Percentiles rank a stretch among this genome's conserved stretches.
Evolutionary conservation across 2,797 vertebrate genomes (phyloP).

Genomic region (Echeneis naucrates): DNA sequence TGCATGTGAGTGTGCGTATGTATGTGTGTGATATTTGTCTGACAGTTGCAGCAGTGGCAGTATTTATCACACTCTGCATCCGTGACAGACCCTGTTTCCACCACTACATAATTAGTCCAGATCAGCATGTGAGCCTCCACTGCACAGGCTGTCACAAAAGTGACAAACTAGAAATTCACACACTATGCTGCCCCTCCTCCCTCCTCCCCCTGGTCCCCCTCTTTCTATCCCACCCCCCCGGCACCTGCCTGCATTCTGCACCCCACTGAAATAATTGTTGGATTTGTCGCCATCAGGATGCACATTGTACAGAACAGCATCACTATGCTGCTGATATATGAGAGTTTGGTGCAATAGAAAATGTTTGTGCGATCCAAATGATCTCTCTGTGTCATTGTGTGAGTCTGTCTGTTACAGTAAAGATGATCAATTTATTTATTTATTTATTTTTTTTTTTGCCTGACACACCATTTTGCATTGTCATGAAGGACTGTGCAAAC

Average conservation of each 20-base stretch:
- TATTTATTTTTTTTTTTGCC: conserved; percentile 39
- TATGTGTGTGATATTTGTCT: conserved; percentile 80
- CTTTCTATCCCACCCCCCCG: conserved; percentile 4
- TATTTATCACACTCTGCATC: conserved; percentile 86
- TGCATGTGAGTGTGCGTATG: conserved; percentile 39
- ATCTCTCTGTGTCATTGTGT: conserved; percentile 51
- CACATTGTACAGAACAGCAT: conserved; percentile 71
- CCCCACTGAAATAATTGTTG: conserved; percentile 85
- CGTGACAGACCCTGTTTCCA: conserved; percentile 85
- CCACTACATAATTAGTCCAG: conserved; percentile 89
- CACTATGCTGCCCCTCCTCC: conserved; percentile 71
- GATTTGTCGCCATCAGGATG: conserved; percentile 85
- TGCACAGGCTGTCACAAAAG: conserved; percentile 87
- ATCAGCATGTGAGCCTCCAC: conserved; percentile 87
- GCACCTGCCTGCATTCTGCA: conserved; percentile 81
- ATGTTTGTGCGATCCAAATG: conserved; percentile 69
- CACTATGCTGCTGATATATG: conserved; percentile 77
- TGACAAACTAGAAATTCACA: conserved; percentile 88
- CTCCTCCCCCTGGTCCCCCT: not conserved
- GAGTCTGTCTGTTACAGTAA: conserved; percentile 37
- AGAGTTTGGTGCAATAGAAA: conserved; percentile 63
- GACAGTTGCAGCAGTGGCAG: conserved; percentile 84
- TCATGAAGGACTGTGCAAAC: conserved; percentile 45
- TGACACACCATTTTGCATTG: conserved; percentile 47
- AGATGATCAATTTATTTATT: too few relatives aligned